These are phyloP conservation scores for Anoplolepis gracilipes DNA, from an alignment of 1,140 invertebrate species.

Conservation along the genomic window DNA sequence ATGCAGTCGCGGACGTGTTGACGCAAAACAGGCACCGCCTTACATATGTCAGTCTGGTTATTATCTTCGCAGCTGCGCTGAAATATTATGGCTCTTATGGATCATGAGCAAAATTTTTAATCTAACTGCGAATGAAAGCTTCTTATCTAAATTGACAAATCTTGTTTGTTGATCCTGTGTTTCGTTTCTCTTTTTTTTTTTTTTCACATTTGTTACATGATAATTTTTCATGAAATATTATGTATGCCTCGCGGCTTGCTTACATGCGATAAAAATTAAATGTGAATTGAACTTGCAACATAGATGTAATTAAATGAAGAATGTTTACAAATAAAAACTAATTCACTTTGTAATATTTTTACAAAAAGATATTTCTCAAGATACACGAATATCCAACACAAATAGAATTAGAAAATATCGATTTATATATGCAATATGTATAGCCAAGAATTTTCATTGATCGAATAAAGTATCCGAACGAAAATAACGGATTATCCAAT, in stretches of 20 bases:
- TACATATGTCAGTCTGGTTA: conserved; percentile 43
- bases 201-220: background rate
- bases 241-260: background rate
- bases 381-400: background rate
- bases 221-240: background rate
- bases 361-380: too few species aligned
- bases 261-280: background rate
- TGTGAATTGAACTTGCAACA: background rate
- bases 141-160: conserved; percentile 55
- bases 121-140: conserved; percentile 18
- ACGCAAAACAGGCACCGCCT: conserved; percentile 59
- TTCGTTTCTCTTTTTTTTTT: too few species aligned
- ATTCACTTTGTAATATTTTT: background rate
- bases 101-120: conserved; percentile 56
- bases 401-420: background rate
- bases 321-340: conserved; percentile 8
- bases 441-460: conserved; percentile 22
- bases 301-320: conserved; percentile 19
- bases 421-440: background rate
- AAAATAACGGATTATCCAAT: conserved; percentile 52
- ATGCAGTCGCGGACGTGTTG: conserved; percentile 34
- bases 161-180: conserved; percentile 15
- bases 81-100: conserved; percentile 48
- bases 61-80: conserved; percentile 57
- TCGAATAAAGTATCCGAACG: background rate